phyloP scores from a whole-genome alignment of 2,888 invertebrate genomes.

The Neelides folsomi region DNA sequence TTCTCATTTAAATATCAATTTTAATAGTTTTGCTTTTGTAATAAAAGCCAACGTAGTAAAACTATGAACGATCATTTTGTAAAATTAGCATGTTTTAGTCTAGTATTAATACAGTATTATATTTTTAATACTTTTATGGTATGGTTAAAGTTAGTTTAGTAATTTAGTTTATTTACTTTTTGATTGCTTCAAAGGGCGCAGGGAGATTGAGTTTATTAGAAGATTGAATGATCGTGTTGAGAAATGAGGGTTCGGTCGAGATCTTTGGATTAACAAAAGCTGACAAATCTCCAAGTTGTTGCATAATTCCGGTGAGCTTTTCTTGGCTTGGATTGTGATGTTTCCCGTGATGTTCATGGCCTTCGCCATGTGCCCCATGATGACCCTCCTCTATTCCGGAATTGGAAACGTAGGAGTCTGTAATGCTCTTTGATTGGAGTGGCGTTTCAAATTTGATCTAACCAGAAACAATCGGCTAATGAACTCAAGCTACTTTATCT shows the following conservation, averaged over 20 bases:
- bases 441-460: constrained; percentile 23
- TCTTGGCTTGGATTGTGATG: neutral
- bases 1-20: neutral
- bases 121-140: neutral
- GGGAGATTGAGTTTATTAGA: constrained; percentile 27
- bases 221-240: constrained; percentile 14
- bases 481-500: neutral
- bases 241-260: constrained; percentile 10
- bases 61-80: too few relatives aligned
- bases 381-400: constrained; percentile 14
- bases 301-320: constrained; percentile 4
- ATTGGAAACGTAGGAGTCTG: constrained; percentile 20
- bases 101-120: too few relatives aligned
- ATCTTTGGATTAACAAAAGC: constrained; percentile 23
- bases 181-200: constrained; percentile 20
- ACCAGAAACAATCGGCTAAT: neutral
- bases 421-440: constrained; percentile 23
- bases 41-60: too few relatives aligned
- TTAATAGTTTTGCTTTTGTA: too few relatives aligned
- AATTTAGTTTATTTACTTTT: neutral
- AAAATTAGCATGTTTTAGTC: too few relatives aligned
- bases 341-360: neutral
- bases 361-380: constrained; percentile 2
- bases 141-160: neutral
- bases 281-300: constrained; percentile 17